Base-by-base conservation (phyloP, 2,888 invertebrate genomes). In the Elysia crispata region DNA sequence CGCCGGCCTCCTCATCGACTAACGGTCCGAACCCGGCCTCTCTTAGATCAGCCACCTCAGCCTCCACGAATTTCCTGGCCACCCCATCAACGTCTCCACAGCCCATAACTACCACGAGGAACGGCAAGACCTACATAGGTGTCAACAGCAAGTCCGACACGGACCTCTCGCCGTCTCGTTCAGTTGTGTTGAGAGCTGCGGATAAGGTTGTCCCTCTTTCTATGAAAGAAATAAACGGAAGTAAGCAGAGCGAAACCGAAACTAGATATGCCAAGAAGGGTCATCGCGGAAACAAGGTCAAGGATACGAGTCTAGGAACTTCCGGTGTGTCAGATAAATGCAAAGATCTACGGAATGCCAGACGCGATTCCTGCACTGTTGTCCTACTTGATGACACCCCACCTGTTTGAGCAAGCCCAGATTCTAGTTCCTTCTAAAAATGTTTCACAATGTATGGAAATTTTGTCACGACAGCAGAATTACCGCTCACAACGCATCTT, bases 61-160 rank as follows among this genome's bases (percentile, higher is more conserved):
- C 41, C 18, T 73, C 72, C 13, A 1, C 25, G 8, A 30, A 20
- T 0, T 67, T 69, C 1, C 20, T 73, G 28, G 20, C 57, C 1
- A 6, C 57, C n/a, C 70, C 64, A 3, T 50, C 30, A 23, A n/a
- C 3, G 18, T 49, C 49, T 57, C 64, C 25, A 30, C 15, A 60
- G 25, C 6, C n/a, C n/a, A 28, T 30, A 1, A 73, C 73, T 33
- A 74, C 79, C 25, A 74, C 74, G 18, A 64, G 67, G 18, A 79
- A 79, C 41, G 79, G 79, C n/a, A 74, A 67, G 69, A 57, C 74
- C 8, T 79, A 79, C n/a, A 57, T 54, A 0, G 28, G 23, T 20
- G 50, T 79, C 13, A 74, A 25, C 57, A 74, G 23, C 20, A 54
- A 49, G 25, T 50, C 66, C 8, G 79, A 74, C 28, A 15, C 73